Evolutionary conservation across 2,797 vertebrate species (phyloP), one percentile per base, ranked within the genome.

Genomic region (Pangasius sanitwongsei): DNA sequence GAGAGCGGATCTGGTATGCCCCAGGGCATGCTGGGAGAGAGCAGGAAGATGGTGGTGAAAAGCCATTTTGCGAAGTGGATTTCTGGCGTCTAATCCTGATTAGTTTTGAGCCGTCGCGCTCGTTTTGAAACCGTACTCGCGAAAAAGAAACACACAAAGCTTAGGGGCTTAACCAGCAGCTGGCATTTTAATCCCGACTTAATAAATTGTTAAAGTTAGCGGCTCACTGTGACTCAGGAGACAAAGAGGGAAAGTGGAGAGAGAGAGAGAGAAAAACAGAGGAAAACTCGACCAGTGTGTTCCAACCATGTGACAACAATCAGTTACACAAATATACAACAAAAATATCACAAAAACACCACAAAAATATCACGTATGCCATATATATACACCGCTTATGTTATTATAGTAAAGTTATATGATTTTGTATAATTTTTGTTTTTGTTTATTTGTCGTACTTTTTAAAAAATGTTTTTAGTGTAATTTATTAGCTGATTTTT

Each of bases 171-270:
- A 97, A 96, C 94, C 96, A 96, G 96, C 96, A 97, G 96, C 96
- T 97, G 96, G 96, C 96, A 96, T 96, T 96, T 97, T 96, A 97
- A 97, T 96, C 96, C 94, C 93, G 95, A 96, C 96, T 96, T 96
- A 97, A 97, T 96, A 97, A 97, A 96, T 97, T 96, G 96, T 97
- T 97, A 97, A 96, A 97, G 95, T 96, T 96, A 96, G 94, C 95
- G 95, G 96, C 96, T 96, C 95, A 96, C 96, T 96, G 96, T 94
- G 93, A 50, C 75, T 53, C 48, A 8, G 75, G 31, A 20, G n/a
- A 31, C 48, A 53, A 53, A 57, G 53, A 34, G 67, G 13, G n/a
- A 69, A 3, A n/a, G 28, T 5, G 2, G 28, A 31, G 75, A 53
- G 75, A 53, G 44, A 50, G 44, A 48, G 37, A 77, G 25, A 50